phyloP scores from a whole-genome alignment of 2,888 invertebrate genomes.

The Pelosia muscerda region DNA sequence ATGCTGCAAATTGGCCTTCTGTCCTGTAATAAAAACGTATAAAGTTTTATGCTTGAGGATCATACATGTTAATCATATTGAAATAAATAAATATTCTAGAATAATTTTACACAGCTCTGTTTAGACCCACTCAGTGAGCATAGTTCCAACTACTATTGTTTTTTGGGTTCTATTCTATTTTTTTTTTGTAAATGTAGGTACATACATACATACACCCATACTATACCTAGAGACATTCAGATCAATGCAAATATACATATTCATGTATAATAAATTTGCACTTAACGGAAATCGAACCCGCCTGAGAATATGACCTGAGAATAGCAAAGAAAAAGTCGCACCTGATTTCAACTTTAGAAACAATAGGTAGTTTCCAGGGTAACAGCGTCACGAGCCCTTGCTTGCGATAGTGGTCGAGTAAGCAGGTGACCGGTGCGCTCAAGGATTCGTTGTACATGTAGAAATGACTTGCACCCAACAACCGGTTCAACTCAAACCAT shows the following conservation, averaged over 20 bases:
- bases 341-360: conserved; percentile 94
- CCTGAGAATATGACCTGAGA: no score
- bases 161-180: no score
- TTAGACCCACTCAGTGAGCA: no score
- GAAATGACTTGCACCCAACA: conserved; percentile 95
- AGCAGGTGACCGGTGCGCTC: conserved; percentile 92
- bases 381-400: conserved; percentile 90
- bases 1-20: conserved; percentile 96
- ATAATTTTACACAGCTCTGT: no score
- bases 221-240: no score
- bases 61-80: neutral
- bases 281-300: no score
- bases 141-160: no score
- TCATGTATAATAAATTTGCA: no score
- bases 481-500: conserved; percentile 94
- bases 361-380: conserved; percentile 95
- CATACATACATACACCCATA: no score
- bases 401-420: conserved; percentile 89
- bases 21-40: conserved; percentile 86
- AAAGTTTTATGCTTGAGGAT: neutral
- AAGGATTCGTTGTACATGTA: conserved; percentile 97
- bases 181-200: no score
- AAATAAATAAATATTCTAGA: no score
- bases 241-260: no score
- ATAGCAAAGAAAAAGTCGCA: conserved; percentile 37